Base-by-base conservation (phyloP, 2,797 vertebrate species). In the Neomorphus geoffroyi region DNA sequence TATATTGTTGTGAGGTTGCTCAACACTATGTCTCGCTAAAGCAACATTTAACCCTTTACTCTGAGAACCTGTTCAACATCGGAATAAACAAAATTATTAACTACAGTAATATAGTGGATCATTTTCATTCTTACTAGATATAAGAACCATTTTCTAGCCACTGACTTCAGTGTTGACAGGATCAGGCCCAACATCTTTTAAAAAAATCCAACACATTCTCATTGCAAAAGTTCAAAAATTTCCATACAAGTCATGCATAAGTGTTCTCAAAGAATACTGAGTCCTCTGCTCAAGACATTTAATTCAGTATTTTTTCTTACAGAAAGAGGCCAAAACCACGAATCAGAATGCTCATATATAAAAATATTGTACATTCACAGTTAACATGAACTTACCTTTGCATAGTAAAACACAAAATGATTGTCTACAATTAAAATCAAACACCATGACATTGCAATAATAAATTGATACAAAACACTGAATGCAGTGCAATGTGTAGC, bases 321-420 rank as follows among this genome's bases (percentile, higher is more conserved):
- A 80, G 33, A 53, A 86, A 91, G 92, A 93, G 77, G 78, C 56
- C 73, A 93, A 84, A 91, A 92, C 43, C 46, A 86, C 7, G 24
- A 90, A 92, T 70, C 56, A 58, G 92, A 88, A 91, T 82, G 15
- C 85, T 91, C 84, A 61, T 84, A 90, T 93, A 94, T 35, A 83
- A 96, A 96, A 97, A 96, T 91, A 92, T 15, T 61, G 43, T 88
- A 93, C 62, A 95, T 91, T 94, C 58, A 90, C 81, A 77, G 56
- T 97, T 96, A 81, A 93, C 73, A 93, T 19, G 58, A 96, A 98
- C 98, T 98, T 98, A 98, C 98, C 98, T 98, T 98, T 39, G 57
- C 79, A 35, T 92, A 93, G 92, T 96, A 95, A 96, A 97, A 96
- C 90, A 97, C 78, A 97, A 96, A 96, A 98, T 94, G 91, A 96